Base-by-base conservation (phyloP, 2,888 invertebrate genomes). In the Lepidocyrtoides sp. region DNA sequence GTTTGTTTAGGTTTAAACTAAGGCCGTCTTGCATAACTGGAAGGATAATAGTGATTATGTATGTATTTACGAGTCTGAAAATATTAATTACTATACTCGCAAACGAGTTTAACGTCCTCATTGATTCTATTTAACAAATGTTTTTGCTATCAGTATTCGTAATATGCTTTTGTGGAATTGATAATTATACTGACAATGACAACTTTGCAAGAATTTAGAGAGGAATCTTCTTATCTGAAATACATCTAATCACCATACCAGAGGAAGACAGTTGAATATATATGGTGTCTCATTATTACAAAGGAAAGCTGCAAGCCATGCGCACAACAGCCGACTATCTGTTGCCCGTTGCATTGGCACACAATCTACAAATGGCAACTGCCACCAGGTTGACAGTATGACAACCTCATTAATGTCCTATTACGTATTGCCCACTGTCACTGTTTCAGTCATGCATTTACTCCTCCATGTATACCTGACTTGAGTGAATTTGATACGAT, bases 321-420 rank as follows among this genome's bases (percentile, higher is more conserved):
- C 3, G 17, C 36, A 60, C 12, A 69, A n/a, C n/a, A n/a, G n/a
- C n/a, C n/a, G n/a, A n/a, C n/a, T n/a, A n/a, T n/a, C n/a, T n/a
- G n/a, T n/a, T n/a, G n/a, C n/a, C n/a, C n/a, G n/a, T n/a, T n/a
- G n/a, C n/a, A n/a, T n/a, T n/a, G n/a, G n/a, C n/a, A n/a, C n/a
- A n/a, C n/a, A n/a, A n/a, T n/a, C n/a, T n/a, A n/a, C 66, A 69
- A 36, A 17, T 69, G 66, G 17, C 66, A 69, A 69, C 36, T 36
- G 32, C 36, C 66, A 17, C 36, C 32, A 12, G 36, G 8, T 17
- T 69, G 66, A 36, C 36, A 36, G 0, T 32, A 36, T 69, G 36
- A 69, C 66, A 69, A 69, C 36, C 32, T 69, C 66, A 69, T 69
- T 69, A 69, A 69, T 36, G 66, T 69, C n/a, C 66, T 0, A 69